Conservation (phyloP, 2,888 invertebrate species). For the Shargacucullia verbasci region DNA sequence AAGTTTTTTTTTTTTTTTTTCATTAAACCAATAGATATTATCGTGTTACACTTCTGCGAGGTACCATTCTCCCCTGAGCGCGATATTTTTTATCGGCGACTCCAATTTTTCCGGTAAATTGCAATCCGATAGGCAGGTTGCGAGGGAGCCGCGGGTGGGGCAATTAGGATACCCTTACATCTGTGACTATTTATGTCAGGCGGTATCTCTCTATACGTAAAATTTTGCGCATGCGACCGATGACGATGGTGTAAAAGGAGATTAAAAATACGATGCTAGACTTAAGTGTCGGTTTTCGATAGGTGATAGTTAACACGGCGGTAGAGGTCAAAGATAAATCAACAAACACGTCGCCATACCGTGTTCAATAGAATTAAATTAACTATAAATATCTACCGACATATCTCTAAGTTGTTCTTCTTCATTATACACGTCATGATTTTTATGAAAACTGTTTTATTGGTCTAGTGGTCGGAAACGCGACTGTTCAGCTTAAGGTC, state of each 20-base stretch:
- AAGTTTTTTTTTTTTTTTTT: slow-evolving; percentile 31
- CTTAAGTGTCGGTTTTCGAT: no score
- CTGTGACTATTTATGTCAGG: slow-evolving; percentile 49
- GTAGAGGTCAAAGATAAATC: no score
- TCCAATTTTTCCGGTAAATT: slow-evolving; percentile 78
- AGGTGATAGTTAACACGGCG: no score
- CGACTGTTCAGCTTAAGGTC: no score
- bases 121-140: slow-evolving; percentile 82
- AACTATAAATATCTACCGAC: no score
- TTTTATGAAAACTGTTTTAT: no score
- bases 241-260: not conserved
- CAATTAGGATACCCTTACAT: slow-evolving; percentile 58
- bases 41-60: slow-evolving; percentile 38
- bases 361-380: no score
- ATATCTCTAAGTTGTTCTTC: no score
- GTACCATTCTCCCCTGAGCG: slow-evolving; percentile 67
- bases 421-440: no score
- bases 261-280: no score
- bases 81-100: slow-evolving; percentile 75
- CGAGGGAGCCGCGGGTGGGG: slow-evolving; percentile 46
- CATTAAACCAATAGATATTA: slow-evolving; percentile 34
- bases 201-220: slow-evolving; percentile 6
- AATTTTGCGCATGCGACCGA: not conserved
- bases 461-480: no score
- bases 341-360: no score